Percentiles rank a stretch among this genome's conserved stretches.
These are phyloP conservation scores for Barbus barbus DNA, from an alignment of 2,113 vertebrate species.

Conservation along the genomic window DNA sequence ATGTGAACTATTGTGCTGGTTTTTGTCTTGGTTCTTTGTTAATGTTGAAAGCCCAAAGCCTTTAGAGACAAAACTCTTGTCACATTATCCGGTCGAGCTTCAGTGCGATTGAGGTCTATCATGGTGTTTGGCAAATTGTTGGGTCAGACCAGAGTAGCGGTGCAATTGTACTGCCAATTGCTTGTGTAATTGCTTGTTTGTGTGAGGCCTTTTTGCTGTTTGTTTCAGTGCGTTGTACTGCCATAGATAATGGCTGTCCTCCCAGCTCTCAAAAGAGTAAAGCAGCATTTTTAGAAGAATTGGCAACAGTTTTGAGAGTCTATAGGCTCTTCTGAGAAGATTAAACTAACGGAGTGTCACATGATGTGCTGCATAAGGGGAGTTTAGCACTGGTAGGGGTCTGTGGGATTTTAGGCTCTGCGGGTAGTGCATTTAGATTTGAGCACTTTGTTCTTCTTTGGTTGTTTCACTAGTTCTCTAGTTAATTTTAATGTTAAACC, in stretches of 20 bases:
- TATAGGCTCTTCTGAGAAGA: constrained; percentile 13
- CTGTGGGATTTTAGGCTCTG: background rate
- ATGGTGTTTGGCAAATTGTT: constrained; percentile 10
- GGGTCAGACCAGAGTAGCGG: constrained; percentile 10
- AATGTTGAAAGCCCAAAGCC: background rate
- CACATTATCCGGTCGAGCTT: constrained; percentile 4
- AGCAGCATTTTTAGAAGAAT: constrained; percentile 13
- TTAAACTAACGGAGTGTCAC: background rate
- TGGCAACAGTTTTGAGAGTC: constrained; percentile 1
- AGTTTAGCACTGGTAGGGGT: constrained; percentile 4
- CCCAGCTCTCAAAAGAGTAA: constrained; percentile 24
- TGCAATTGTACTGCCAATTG: constrained; percentile 18
- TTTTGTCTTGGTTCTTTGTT: constrained; percentile 23
- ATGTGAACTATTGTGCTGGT: constrained; percentile 23
- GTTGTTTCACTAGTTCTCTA: background rate
- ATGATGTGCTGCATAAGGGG: constrained; percentile 12
- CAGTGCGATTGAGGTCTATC: constrained; percentile 23
- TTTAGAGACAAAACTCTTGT: constrained; percentile 8
- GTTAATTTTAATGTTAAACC: constrained; percentile 4
- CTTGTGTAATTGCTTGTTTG: constrained; percentile 35
- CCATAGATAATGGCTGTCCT: constrained; percentile 37
- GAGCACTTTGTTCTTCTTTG: constrained; percentile 9
- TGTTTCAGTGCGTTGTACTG: background rate
- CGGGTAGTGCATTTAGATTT: background rate
- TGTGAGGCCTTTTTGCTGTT: constrained; percentile 7